Percentiles rank a stretch among this genome's conserved stretches.
These are phyloP conservation scores for Geopemphigus sp. DNA, from an alignment of 1,140 invertebrate species.

Conservation along the genomic window DNA sequence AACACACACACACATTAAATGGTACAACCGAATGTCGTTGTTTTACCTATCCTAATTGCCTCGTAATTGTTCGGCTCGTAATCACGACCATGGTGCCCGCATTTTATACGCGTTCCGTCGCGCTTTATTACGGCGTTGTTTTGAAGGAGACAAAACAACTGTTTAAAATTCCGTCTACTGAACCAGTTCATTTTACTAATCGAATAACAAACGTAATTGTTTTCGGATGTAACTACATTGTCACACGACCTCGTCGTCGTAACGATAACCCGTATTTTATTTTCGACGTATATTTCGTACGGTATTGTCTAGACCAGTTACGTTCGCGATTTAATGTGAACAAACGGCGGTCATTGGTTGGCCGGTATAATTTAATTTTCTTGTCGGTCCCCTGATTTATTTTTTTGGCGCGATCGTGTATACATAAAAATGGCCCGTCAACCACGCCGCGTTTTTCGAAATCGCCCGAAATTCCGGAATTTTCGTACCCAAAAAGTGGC, in stretches of 20 bases:
- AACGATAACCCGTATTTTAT: too few species aligned
- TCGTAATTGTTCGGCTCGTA: conserved; percentile 1
- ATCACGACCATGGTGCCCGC: not conserved
- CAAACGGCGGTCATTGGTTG: not conserved
- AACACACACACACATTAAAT: too few species aligned
- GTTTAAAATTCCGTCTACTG: not conserved
- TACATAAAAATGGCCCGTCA: not conserved
- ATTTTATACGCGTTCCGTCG: not conserved
- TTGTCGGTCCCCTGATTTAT: conserved; percentile 12
- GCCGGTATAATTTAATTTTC: conserved; percentile 4
- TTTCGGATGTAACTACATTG: not conserved
- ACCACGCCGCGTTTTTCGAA: too few species aligned
- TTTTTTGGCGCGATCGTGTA: not conserved
- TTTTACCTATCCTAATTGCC: conserved; percentile 8
- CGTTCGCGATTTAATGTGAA: too few species aligned
- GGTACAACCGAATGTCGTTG: too few species aligned
- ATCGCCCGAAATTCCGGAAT: too few species aligned
- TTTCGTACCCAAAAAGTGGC: too few species aligned
- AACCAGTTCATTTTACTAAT: not conserved
- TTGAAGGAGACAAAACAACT: not conserved
- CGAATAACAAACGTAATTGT: not conserved
- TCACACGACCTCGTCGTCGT: not conserved
- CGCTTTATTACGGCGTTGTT: not conserved
- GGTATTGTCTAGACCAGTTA: too few species aligned
- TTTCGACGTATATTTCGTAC: too few species aligned